These are phyloP conservation scores for Bubo blakistoni DNA, from an alignment of 2,113 vertebrate species.

Conservation along the genomic window DNA sequence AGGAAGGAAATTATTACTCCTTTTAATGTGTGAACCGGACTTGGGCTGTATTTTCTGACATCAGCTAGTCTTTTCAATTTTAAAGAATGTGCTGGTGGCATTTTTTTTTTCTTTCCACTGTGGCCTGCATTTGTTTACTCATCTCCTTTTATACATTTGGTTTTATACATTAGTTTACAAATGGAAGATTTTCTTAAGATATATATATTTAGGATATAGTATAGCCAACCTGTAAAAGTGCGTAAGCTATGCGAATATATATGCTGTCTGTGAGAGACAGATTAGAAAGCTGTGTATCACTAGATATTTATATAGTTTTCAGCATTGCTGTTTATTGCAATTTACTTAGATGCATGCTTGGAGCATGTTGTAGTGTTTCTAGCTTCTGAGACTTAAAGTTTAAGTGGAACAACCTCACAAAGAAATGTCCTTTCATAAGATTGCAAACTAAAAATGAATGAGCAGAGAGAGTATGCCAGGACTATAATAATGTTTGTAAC, in stretches of 20 bases:
- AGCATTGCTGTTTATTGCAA: neutral
- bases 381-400: neutral
- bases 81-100: neutral
- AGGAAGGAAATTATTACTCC: neutral
- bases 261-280: neutral
- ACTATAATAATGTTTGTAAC: conserved; percentile 49
- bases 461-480: conserved; percentile 22
- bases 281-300: neutral
- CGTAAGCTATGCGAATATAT: neutral
- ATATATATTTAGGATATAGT: neutral
- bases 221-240: conserved; percentile 29
- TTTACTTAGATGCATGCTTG: neutral
- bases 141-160: neutral
- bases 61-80: neutral
- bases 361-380: neutral
- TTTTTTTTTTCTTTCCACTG: neutral
- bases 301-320: neutral
- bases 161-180: neutral
- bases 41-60: neutral
- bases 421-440: conserved; percentile 13
- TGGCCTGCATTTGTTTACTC: conserved; percentile 21
- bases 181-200: conserved; percentile 15
- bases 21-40: neutral
- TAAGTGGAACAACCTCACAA: neutral
- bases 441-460: conserved; percentile 22